Base-by-base conservation (phyloP, 1,140 invertebrate genomes). In the Physella acuta region DNA sequence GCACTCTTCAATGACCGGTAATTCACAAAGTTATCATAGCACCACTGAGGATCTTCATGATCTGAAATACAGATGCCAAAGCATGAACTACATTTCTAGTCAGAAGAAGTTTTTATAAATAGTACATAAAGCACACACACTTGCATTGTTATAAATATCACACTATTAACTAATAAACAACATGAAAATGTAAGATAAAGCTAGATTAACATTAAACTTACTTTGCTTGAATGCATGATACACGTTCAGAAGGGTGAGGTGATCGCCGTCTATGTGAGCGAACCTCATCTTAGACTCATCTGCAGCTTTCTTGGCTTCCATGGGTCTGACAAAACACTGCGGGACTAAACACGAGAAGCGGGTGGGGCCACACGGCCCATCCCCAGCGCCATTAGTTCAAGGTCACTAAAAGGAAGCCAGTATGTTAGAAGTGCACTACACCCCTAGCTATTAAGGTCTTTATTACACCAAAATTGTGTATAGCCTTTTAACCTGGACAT, bases 141-240 rank as follows among this genome's bases (percentile, higher is more conserved):
- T n/a, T n/a, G n/a, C n/a, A n/a, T n/a, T n/a, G n/a, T n/a, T n/a
- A n/a, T n/a, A n/a, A n/a, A n/a, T n/a, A n/a, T n/a, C n/a, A n/a
- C n/a, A n/a, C n/a, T n/a, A n/a, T n/a, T n/a, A n/a, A n/a, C n/a
- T n/a, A n/a, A n/a, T n/a, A n/a, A n/a, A n/a, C n/a, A n/a, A n/a
- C n/a, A n/a, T n/a, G n/a, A n/a, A n/a, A n/a, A n/a, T n/a, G n/a
- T n/a, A n/a, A n/a, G n/a, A n/a, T n/a, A n/a, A n/a, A n/a, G n/a
- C n/a, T n/a, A n/a, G n/a, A n/a, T n/a, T n/a, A n/a, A n/a, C n/a
- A 31, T 1, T 0, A 31, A 36, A 92, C 94, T 93, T 85, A 98
- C 95, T 98, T 87, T 99, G 97, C 87, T 99, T 99, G 82, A 99
- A 99, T 33, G 97, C 97, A 83, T 99, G 97, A 82, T 99, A 92